Base-by-base conservation (phyloP, 2,797 vertebrate genomes). In the Gymnoscopelus braueri region DNA sequence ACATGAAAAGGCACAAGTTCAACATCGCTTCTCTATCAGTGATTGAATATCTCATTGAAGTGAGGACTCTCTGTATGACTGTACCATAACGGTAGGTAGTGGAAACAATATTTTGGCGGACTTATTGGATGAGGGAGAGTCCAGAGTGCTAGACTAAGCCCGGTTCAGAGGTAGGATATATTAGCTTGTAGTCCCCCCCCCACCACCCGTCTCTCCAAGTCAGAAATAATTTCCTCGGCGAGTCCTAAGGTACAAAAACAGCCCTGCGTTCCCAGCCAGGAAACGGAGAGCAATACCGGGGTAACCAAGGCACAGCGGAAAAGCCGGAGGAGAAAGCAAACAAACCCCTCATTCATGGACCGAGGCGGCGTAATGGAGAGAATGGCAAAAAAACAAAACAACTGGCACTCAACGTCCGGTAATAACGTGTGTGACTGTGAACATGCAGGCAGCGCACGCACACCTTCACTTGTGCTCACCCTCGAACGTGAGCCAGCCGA, bases 321-420 rank as follows among this genome's bases (percentile, higher is more conserved):
- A 89, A 87, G 80, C 75, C 57, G 15, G 69, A 80, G 72, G 73
- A 84, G 80, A 88, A 87, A 80, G 64, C 78, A 89, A 91, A 91
- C 88, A 92, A 90, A 84, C 80, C 72, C 82, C 79, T 82, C 63
- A 91, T 94, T 93, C 89, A 90, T 85, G 71, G 80, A 72, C 55
- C 32, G 68, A 79, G 82, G 69, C 55, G 54, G 73, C 2, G 71
- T 82, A 81, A 83, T 83, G 83, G 80, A 89, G 80, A 89, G 85
- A 84, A 72, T 63, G 66, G 57, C 39, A 39, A 63, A 49, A 69
- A 78, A n/a, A n/a, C 1, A 13, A 56, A 72, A 82, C 65, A 78
- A 77, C 83, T 74, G 74, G 72, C 64, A 58, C 79, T 71, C 80
- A 73, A 78, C 75, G 75, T 78, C 15, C 44, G 73, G 87, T 81